A percentile compares a stretch with the other conserved stretches of the same genome.
phyloP scores from a whole-genome alignment of 2,888 invertebrate species.

The Drosophila dives region DNA sequence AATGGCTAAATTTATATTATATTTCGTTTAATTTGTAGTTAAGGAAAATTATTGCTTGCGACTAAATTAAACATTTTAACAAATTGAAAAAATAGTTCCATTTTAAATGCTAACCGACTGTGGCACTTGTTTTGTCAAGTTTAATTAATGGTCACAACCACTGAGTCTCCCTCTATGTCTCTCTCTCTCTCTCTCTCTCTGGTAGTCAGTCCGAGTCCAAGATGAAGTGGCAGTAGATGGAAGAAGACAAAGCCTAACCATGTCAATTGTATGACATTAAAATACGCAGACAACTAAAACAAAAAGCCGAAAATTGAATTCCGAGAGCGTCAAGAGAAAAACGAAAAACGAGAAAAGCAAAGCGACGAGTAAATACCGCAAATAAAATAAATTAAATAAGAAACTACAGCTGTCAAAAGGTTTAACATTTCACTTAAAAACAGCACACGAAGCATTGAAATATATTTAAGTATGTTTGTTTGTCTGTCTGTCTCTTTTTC shows the following conservation, averaged over 20 bases:
- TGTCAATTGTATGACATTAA: slow-evolving; percentile 75
- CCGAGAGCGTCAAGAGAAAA: slow-evolving; percentile 47
- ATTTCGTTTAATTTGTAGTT: background rate
- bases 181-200: background rate
- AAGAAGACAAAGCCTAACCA: slow-evolving; percentile 59
- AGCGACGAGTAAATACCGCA: slow-evolving; percentile 74
- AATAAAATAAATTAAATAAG: slow-evolving; percentile 80
- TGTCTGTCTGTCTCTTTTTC: background rate
- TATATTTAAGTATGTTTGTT: slow-evolving; percentile 43
- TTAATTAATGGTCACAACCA: slow-evolving; percentile 67
- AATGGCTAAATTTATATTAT: background rate
- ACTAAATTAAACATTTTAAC: background rate
- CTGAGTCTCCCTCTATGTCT: background rate
- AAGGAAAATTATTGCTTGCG: background rate
- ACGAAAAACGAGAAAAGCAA: slow-evolving; percentile 26
- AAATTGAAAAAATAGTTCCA: slow-evolving; percentile 15
- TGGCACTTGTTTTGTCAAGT: slow-evolving; percentile 64
- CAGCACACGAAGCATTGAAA: slow-evolving; percentile 60
- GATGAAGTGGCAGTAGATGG: slow-evolving; percentile 3
- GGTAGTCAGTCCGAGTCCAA: slow-evolving; percentile 10
- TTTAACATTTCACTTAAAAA: slow-evolving; percentile 79
- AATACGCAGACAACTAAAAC: slow-evolving; percentile 63
- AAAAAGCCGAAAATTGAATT: slow-evolving; percentile 69
- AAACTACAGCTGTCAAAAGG: slow-evolving; percentile 80
- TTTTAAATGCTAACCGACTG: slow-evolving; percentile 42